Conservation (phyloP, 2,888 invertebrate species). For the Branchipolynoe longqiensis region DNA sequence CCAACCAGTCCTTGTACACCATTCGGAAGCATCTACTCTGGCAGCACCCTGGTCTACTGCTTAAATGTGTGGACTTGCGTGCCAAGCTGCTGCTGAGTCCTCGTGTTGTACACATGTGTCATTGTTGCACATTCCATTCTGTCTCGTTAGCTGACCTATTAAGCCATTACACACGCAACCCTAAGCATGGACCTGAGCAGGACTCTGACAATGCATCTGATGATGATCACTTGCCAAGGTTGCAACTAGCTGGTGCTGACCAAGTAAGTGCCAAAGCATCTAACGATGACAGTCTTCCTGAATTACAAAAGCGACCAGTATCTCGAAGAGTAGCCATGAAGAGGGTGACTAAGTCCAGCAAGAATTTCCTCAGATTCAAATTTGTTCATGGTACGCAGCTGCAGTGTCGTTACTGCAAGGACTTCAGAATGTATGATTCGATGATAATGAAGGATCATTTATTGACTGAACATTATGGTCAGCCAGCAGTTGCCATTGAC, state of each 20-base stretch:
- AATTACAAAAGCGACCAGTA: neutral
- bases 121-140: conserved; percentile 31
- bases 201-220: conserved; percentile 17
- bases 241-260: neutral
- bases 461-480: conserved; percentile 20
- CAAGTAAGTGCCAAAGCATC: neutral
- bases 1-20: conserved; percentile 20
- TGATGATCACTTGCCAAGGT: conserved; percentile 25
- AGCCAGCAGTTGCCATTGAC: conserved; percentile 42
- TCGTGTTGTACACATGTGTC: conserved; percentile 43
- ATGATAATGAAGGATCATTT: conserved; percentile 46
- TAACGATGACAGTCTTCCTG: conserved; percentile 24
- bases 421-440: conserved; percentile 24
- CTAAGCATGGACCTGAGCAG: neutral
- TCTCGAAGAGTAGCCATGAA: conserved; percentile 5
- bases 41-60: conserved; percentile 22
- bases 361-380: neutral
- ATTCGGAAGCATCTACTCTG: conserved; percentile 33
- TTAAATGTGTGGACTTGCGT: conserved; percentile 18
- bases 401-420: conserved; percentile 45
- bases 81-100: conserved; percentile 20
- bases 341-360: conserved; percentile 20
- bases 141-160: neutral
- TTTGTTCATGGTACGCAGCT: conserved; percentile 42
- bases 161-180: conserved; percentile 28